Conservation (phyloP, 2,888 invertebrate genomes). For the Seladonia tumulorum region DNA sequence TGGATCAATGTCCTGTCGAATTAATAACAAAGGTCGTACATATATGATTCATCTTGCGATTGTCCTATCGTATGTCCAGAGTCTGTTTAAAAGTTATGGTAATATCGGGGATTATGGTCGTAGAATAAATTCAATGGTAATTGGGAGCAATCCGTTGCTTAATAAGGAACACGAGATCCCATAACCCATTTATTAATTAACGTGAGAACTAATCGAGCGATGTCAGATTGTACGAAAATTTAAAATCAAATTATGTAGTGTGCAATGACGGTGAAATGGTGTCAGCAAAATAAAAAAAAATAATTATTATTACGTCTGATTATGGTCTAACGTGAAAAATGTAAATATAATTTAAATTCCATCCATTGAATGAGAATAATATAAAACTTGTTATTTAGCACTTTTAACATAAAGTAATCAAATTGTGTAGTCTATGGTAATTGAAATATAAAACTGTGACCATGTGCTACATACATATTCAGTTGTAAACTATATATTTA, state of each 20-base stretch:
- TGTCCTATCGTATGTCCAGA: constrained; percentile 43
- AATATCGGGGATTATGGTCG: constrained; percentile 21
- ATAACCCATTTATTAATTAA: constrained; percentile 62
- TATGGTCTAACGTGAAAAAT: neutral
- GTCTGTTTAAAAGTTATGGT: constrained; percentile 34
- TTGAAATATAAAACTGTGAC: constrained; percentile 11
- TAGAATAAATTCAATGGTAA: constrained; percentile 43
- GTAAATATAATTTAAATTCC: neutral
- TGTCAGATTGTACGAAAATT: constrained; percentile 24
- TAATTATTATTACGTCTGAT: neutral
- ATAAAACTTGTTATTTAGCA: neutral
- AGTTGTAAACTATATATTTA: constrained; percentile 48
- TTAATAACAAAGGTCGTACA: constrained; percentile 45
- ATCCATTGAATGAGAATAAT: neutral
- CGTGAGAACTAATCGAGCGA: constrained; percentile 53
- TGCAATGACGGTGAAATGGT: neutral
- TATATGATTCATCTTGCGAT: constrained; percentile 62
- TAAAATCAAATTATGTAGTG: constrained; percentile 12
- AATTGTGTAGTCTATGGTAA: neutral
- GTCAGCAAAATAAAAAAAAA: neutral
- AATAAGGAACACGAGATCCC: constrained; percentile 62
- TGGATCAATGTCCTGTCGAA: constrained; percentile 21
- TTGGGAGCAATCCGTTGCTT: constrained; percentile 43
- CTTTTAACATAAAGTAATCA: neutral
- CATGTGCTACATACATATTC: constrained; percentile 17